Base-by-base conservation (phyloP, 2,888 invertebrate genomes). In the Dinocampus coccinellae region DNA sequence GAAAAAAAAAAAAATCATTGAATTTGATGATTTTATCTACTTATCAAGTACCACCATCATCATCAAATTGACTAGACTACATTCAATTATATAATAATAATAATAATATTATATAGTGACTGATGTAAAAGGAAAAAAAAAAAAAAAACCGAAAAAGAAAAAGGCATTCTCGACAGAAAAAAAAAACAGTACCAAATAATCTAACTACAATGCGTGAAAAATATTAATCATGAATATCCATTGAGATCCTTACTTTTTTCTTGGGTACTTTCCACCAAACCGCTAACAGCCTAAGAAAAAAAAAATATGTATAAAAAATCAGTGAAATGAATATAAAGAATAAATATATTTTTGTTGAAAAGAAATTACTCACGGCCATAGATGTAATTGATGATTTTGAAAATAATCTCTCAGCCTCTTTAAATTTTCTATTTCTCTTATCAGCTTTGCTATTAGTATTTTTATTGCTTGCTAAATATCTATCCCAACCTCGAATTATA, bases 401-500 rank as follows among this genome's bases (percentile, higher is more conserved):
- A 74, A 87, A 86, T 22, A 85, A 80, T 83, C 99, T 90, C 88
- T 99, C 99, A 10, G 98, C 97, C 88, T 99, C 98, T 89, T 98
- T 97, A 82, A 98, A 98, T 87, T 98, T 98, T 79, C 98, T 91
- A 88, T 98, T 98, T 68, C 98, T 90, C 89, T 98, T 98, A 85
- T 98, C 98, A 61, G 96, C 95, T 90, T 97, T 98, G 67, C 97
- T 96, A 86, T 96, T 97, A 24, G 97, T 96, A 76, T 94, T 95
- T 89, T 97, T 97, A 84, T 96, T 96, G 80, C 96, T 96, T 2
- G 96, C 95, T 67, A 98, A 90, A 86, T 98, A 99, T 82, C 98
- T 90, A 85, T 99, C 98, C 99, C 99, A 99, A 77, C 98, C 98
- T 85, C 98, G 89, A 76, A 99, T 98, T 72, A 99, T 98, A 88